These are phyloP conservation scores for Diaprepes abbreviatus DNA, from an alignment of 2,888 invertebrate genomes.

Conservation along the genomic window DNA sequence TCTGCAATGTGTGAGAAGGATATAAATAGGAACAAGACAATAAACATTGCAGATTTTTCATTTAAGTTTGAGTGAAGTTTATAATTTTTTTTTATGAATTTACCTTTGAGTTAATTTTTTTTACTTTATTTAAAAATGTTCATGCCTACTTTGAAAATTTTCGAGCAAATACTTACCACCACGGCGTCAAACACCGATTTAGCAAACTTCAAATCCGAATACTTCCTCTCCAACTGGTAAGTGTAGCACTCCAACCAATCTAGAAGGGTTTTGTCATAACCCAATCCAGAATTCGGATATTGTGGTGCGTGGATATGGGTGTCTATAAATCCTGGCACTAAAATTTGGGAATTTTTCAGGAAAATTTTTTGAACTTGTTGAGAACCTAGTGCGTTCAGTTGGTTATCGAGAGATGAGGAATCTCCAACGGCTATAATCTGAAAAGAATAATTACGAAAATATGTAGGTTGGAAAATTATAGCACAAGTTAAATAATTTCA, in stretches of 20 bases:
- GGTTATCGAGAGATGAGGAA: constrained; percentile 59
- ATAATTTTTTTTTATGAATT: no score
- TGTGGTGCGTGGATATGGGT: constrained; percentile 93
- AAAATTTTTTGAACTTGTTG: constrained; percentile 42
- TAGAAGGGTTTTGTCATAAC: constrained; percentile 82
- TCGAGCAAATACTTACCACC: constrained; percentile 78
- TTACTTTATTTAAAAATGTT: no score
- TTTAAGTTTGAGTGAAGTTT: no score
- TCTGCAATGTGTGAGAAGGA: no score
- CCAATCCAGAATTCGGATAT: constrained; percentile 87
- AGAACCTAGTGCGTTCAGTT: constrained; percentile 56
- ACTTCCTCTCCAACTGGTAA: constrained; percentile 85
- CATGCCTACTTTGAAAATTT: no score
- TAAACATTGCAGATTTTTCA: no score
- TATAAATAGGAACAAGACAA: no score
- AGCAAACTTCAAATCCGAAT: constrained; percentile 78
- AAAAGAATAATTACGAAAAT: constrained; percentile 24
- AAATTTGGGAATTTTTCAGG: constrained; percentile 72
- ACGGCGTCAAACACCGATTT: constrained; percentile 79
- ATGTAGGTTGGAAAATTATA: no score
- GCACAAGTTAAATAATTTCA: no score
- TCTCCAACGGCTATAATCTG: constrained; percentile 68
- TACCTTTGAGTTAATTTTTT: no score
- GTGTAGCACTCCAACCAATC: constrained; percentile 91
- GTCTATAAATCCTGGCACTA: constrained; percentile 91